Evolutionary conservation across 2,888 invertebrate genomes (phyloP).

Genomic region (Osmoderma eremita): DNA sequence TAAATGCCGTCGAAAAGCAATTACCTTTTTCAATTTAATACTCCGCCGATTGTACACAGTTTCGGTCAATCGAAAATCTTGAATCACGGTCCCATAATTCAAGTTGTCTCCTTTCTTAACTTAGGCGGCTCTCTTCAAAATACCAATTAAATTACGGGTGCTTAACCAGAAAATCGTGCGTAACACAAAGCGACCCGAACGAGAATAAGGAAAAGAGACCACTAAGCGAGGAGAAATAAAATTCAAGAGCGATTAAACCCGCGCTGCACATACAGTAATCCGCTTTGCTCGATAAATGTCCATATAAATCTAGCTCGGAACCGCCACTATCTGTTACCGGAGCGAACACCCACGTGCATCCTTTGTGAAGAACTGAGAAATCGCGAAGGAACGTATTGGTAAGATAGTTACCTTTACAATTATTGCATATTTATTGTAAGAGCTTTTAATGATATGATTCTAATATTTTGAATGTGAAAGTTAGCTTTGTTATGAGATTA

Average conservation of each 20-base stretch:
- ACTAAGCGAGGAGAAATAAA: neutral
- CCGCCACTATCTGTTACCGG: constrained; percentile 42
- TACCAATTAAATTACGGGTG: constrained; percentile 22
- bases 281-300: constrained; percentile 45
- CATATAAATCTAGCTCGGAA: constrained; percentile 48
- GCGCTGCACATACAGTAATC: constrained; percentile 38
- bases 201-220: neutral
- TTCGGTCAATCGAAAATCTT: neutral
- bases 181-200: constrained; percentile 21
- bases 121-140: constrained; percentile 2
- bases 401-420: neutral
- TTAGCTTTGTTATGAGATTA: neutral
- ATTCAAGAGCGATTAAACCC: constrained; percentile 25
- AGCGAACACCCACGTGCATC: constrained; percentile 49
- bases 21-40: constrained; percentile 14
- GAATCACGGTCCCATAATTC: too few species aligned
- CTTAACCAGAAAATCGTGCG: constrained; percentile 20
- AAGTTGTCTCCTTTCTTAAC: too few species aligned
- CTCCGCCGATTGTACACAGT: neutral
- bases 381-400: neutral
- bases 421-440: neutral
- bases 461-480: too few species aligned
- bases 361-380: constrained; percentile 44
- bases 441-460: neutral
- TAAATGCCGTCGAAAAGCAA: neutral